Evolutionary conservation across 2,113 vertebrate species (phyloP), one percentile per base, ranked within the genome.

Genomic region (Aptenodytes forsteri): DNA sequence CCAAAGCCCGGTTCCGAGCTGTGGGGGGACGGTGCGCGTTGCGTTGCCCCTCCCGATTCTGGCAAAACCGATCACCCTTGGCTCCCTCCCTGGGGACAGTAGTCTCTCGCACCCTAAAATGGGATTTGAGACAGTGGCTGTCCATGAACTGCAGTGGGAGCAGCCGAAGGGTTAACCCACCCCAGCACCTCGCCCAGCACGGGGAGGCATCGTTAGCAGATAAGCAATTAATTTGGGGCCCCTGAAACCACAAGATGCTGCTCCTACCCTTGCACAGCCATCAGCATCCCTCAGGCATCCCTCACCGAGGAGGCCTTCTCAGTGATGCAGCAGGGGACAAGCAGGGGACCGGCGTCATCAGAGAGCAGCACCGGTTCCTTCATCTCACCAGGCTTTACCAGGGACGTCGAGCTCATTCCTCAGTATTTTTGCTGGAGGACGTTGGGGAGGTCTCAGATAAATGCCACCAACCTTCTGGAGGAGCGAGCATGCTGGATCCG

Each of bases 21-120:
- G 11, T 1, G 32, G 9, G 34, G 18, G 9, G 5, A 47, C 1
- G 4, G 46, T 36, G 22, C 2, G 2, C 7, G 0, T 75, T 4
- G 3, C 5, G 0, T 75, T 4, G 0, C 11, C 16, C 7, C 16
- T 90, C 22, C 50, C 13, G 7, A 15, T 38, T 49, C 23, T 59
- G 58, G 34, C 34, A 59, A 59, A 59, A 59, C 55, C 8, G 9
- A 23, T 12, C 9, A 0, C 15, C 21, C 50, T 11, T 1, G 25
- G 26, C 16, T 56, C 19, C 29, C 12, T 52, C 23, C 55, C 34
- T 11, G 5, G 9, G 58, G 40, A 40, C 7, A 23, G 9, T 7
- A 23, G 9, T 7, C 38, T 73, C 55, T 49, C 10, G 2, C n/a
- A 16, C 66, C 62, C 55, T 42, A 34, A 40, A 83, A 32, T 13